phyloP scores from a whole-genome alignment of 2,888 invertebrate species.

The Tryphoninae sp. region DNA sequence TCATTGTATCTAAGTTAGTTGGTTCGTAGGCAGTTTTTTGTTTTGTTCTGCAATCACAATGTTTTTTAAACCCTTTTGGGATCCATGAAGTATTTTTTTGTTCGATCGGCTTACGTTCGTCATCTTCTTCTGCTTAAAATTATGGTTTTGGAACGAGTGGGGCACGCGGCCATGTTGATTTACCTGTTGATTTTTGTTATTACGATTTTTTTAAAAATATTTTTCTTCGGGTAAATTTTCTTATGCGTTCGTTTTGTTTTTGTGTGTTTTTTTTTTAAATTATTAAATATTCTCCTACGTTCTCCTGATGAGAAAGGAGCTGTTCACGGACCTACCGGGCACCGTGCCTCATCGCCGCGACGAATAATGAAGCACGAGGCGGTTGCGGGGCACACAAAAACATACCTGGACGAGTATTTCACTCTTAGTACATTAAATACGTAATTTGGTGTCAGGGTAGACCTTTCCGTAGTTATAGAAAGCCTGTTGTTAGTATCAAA shows the following conservation, averaged over 20 bases:
- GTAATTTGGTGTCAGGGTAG: conserved; percentile 95
- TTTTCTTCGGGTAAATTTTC: conserved; percentile 33
- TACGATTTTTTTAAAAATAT: conserved; percentile 2
- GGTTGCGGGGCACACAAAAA: conserved; percentile 50
- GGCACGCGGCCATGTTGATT: conserved; percentile 44
- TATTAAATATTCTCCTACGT: conserved; percentile 26
- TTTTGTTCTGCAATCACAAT: conserved; percentile 34
- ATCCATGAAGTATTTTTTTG: conserved; percentile 48
- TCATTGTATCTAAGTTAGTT: conserved; percentile 71
- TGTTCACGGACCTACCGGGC: conserved; percentile 52
- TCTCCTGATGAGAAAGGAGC: conserved; percentile 20
- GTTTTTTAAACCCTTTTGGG: conserved; percentile 37
- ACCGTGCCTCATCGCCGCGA: conserved; percentile 48
- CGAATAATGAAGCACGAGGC: conserved; percentile 17
- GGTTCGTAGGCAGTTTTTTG: conserved; percentile 66
- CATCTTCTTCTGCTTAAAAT: conserved; percentile 49
- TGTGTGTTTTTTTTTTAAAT: conserved; percentile 7
- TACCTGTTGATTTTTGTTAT: conserved; percentile 49
- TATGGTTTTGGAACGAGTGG: conserved; percentile 28
- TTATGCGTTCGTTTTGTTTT: conserved; percentile 22
- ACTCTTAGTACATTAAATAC: conserved; percentile 90
- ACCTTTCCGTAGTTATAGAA: conserved; percentile 81
- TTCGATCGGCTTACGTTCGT: conserved; percentile 23
- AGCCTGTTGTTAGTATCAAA: conserved; percentile 79
- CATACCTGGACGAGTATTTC: conserved; percentile 82